Evolutionary conservation across 2,797 vertebrate genomes (phyloP).

Genomic region (Phataginus tricuspis): DNA sequence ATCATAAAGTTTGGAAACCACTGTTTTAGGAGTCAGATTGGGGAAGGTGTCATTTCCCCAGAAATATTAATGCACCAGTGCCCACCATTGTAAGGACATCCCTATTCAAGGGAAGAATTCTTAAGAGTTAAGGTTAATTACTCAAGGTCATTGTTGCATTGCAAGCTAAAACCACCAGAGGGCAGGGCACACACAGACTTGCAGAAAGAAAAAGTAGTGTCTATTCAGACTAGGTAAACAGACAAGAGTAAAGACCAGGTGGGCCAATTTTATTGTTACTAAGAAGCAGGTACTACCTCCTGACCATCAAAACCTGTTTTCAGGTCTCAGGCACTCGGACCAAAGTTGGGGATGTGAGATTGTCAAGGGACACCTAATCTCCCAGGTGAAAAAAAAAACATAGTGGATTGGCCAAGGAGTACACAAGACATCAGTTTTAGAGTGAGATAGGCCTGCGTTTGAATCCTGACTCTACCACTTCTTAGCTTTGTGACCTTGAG

Average conservation of each 20-base stretch:
- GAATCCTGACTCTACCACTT: background rate
- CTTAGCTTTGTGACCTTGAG: slow-evolving; percentile 2
- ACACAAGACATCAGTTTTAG: slow-evolving; percentile 6
- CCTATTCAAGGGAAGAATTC: background rate
- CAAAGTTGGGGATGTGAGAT: background rate
- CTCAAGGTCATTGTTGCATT: slow-evolving; percentile 58
- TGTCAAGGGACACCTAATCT: background rate
- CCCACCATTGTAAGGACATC: background rate
- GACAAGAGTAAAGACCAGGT: background rate
- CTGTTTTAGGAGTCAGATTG: background rate
- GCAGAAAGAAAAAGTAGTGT: background rate
- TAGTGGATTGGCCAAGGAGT: background rate
- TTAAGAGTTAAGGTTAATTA: background rate
- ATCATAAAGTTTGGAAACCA: background rate
- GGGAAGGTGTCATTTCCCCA: background rate
- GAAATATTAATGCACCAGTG: background rate
- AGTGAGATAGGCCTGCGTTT: background rate
- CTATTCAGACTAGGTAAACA: background rate
- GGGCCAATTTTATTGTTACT: background rate
- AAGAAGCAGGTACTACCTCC: background rate
- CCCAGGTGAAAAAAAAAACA: background rate
- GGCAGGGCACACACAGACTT: slow-evolving; percentile 63
- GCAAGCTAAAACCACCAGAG: slow-evolving; percentile 61
- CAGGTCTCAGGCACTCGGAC: background rate
- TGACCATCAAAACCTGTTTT: background rate